Evolutionary conservation across 2,888 invertebrate genomes (phyloP).

Genomic region (Panopea generosa): DNA sequence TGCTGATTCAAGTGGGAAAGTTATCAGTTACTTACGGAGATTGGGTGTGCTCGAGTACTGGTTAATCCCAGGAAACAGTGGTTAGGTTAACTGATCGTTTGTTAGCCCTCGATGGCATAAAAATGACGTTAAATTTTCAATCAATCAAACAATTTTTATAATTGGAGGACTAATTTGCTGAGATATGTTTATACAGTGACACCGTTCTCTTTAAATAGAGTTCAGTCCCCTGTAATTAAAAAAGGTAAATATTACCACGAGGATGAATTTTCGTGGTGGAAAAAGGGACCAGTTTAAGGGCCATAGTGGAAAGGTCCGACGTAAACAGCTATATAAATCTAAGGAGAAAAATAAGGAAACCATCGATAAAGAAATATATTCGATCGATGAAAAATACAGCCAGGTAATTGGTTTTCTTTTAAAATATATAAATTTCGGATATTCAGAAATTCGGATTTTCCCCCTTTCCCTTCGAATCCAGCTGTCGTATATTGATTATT

Average conservation of each 20-base stretch:
- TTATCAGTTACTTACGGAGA: no score
- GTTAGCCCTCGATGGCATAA: no score
- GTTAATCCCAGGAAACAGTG: no score
- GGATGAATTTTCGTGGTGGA: constrained; percentile 1
- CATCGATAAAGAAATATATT: neutral
- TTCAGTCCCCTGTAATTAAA: no score
- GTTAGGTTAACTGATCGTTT: no score
- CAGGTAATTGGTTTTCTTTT: neutral
- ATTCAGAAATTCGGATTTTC: neutral
- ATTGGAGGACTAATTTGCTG: neutral
- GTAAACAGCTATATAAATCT: neutral
- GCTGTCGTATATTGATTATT: no score
- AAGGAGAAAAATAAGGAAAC: neutral
- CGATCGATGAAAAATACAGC: neutral
- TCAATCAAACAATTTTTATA: no score
- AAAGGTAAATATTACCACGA: neutral
- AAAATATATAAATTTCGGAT: neutral
- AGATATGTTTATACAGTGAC: neutral
- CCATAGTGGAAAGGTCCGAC: neutral
- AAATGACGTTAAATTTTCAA: no score
- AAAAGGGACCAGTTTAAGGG: constrained; percentile 2
- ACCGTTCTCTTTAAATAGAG: neutral
- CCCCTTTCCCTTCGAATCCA: no score
- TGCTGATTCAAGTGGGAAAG: no score
- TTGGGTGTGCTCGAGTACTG: no score